Conservation (phyloP, 2,888 invertebrate genomes). For the Oasisia sp. region DNA sequence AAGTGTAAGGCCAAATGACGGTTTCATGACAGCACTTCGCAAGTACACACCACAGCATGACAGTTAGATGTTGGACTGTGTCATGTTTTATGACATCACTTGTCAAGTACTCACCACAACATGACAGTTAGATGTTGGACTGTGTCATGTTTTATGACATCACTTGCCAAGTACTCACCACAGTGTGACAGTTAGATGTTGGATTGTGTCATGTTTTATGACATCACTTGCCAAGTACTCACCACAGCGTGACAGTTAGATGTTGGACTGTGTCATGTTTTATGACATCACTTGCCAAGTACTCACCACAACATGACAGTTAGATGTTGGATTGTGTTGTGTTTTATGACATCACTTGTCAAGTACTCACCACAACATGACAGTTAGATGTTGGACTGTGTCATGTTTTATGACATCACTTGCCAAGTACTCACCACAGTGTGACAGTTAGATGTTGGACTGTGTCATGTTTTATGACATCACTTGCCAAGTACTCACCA, state of each 20-base stretch:
- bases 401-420: too few relatives aligned
- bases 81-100: slow-evolving; percentile 78
- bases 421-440: too few relatives aligned
- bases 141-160: slow-evolving; percentile 75
- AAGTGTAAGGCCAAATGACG: slow-evolving; percentile 82
- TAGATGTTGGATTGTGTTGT: too few relatives aligned
- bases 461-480: too few relatives aligned
- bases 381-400: too few relatives aligned
- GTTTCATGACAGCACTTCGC: slow-evolving; percentile 79
- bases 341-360: too few relatives aligned
- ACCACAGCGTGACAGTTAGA: neutral
- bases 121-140: neutral
- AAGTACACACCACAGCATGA: slow-evolving; percentile 47
- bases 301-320: too few relatives aligned
- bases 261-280: too few relatives aligned
- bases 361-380: too few relatives aligned
- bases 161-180: slow-evolving; percentile 69
- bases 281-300: too few relatives aligned
- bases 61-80: neutral
- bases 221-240: slow-evolving; percentile 72
- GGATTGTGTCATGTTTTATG: slow-evolving; percentile 72
- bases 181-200: neutral
- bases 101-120: slow-evolving; percentile 57
- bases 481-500: too few relatives aligned
- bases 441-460: too few relatives aligned